phyloP scores from a whole-genome alignment of 2,888 invertebrate genomes.

The Megalurothrips usitatus region DNA sequence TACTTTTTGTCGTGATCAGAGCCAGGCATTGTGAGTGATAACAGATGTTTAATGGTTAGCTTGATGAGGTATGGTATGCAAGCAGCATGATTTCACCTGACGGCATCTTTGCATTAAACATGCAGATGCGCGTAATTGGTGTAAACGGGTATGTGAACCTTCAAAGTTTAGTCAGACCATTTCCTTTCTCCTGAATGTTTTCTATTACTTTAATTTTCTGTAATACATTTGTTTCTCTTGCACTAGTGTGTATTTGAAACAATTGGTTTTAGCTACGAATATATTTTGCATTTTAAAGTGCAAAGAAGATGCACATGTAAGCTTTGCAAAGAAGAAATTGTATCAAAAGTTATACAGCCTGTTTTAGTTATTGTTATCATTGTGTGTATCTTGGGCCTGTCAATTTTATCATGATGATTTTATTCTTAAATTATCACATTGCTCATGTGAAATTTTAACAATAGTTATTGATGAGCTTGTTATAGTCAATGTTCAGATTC shows the following conservation, averaged over 20 bases:
- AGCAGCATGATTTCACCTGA: neutral
- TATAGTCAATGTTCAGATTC: neutral
- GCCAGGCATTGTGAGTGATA: neutral
- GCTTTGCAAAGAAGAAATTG: neutral
- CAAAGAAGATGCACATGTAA: neutral
- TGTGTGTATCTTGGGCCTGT: constrained; percentile 12
- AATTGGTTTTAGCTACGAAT: neutral
- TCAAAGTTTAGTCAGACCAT: neutral
- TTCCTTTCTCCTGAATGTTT: neutral
- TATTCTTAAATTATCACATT: neutral
- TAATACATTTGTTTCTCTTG: constrained; percentile 13
- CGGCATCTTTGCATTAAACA: neutral
- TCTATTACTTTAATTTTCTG: neutral
- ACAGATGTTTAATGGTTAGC: neutral
- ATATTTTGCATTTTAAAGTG: neutral
- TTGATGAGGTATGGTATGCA: neutral
- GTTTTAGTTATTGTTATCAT: neutral
- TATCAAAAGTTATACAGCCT: no score
- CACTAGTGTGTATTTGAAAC: neutral
- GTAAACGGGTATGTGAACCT: constrained; percentile 5
- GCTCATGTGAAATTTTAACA: neutral
- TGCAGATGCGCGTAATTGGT: neutral
- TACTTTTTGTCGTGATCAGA: constrained; percentile 9
- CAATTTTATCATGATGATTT: neutral
- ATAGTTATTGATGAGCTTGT: neutral